Evolutionary conservation across 2,888 invertebrate species (phyloP).

Genomic region (Hypolimnas misippus): DNA sequence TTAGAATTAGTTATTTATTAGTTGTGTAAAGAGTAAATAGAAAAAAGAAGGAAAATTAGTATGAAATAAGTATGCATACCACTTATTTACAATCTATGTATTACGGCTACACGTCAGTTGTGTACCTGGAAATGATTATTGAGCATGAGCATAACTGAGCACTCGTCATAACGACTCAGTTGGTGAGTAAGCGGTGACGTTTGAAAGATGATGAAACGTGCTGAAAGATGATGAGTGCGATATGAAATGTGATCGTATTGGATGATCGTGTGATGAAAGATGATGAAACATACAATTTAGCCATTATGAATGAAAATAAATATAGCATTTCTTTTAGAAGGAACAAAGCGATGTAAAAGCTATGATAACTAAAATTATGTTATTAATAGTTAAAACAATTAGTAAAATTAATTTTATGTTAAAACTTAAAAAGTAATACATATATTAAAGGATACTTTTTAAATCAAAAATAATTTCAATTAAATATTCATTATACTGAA

Average conservation of each 20-base stretch:
- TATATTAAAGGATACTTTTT: too few relatives aligned
- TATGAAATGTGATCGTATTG: background rate
- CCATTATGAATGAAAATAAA: background rate
- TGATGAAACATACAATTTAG: background rate
- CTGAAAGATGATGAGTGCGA: background rate
- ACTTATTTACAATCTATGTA: constrained; percentile 37
- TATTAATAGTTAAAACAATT: too few relatives aligned
- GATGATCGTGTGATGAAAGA: background rate
- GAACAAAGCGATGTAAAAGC: background rate
- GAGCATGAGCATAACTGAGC: constrained; percentile 21
- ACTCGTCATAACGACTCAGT: constrained; percentile 27
- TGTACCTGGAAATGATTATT: constrained; percentile 62
- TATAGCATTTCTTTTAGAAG: background rate
- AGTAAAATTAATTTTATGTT: too few relatives aligned
- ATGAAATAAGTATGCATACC: constrained; percentile 41
- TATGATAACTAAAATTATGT: background rate
- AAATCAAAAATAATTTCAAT: too few relatives aligned
- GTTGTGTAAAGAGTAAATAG: background rate
- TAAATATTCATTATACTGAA: too few relatives aligned
- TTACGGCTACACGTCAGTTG: constrained; percentile 67
- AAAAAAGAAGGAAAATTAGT: constrained; percentile 16
- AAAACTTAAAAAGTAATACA: too few relatives aligned
- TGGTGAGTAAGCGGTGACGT: constrained; percentile 1
- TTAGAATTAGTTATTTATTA: background rate
- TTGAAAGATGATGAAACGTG: background rate